Conservation (phyloP, 2,888 invertebrate species). For the Spialia ferax region DNA sequence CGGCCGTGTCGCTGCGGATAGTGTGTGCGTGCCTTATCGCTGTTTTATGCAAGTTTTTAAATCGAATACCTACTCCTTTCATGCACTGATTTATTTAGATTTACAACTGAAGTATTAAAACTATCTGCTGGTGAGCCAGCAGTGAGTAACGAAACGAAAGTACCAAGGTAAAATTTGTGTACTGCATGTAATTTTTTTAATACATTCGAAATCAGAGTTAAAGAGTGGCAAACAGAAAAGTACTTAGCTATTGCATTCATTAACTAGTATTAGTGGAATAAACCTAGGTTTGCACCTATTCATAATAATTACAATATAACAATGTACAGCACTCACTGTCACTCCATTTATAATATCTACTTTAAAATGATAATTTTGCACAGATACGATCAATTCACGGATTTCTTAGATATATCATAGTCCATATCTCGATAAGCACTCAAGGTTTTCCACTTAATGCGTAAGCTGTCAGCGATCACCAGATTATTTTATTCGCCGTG, state of each 20-base stretch:
- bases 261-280: neutral
- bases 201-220: too few relatives aligned
- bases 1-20: slow-evolving; percentile 51
- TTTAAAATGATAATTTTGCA: slow-evolving; percentile 48
- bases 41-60: neutral
- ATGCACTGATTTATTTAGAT: too few relatives aligned
- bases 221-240: too few relatives aligned
- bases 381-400: slow-evolving; percentile 47
- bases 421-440: slow-evolving; percentile 57
- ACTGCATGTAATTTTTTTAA: too few relatives aligned
- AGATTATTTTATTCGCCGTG: slow-evolving; percentile 68
- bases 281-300: neutral
- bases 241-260: neutral
- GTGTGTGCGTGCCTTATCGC: slow-evolving; percentile 54
- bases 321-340: slow-evolving; percentile 18
- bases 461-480: slow-evolving; percentile 64
- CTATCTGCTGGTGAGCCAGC: too few relatives aligned
- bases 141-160: too few relatives aligned
- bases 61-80: neutral
- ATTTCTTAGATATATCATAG: slow-evolving; percentile 46
- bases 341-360: slow-evolving; percentile 40
- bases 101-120: too few relatives aligned
- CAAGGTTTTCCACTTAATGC: slow-evolving; percentile 65
- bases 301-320: neutral
- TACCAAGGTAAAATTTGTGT: too few relatives aligned